phyloP scores from a whole-genome alignment of 2,113 vertebrate genomes.

The Campylomormyrus tamandua region DNA sequence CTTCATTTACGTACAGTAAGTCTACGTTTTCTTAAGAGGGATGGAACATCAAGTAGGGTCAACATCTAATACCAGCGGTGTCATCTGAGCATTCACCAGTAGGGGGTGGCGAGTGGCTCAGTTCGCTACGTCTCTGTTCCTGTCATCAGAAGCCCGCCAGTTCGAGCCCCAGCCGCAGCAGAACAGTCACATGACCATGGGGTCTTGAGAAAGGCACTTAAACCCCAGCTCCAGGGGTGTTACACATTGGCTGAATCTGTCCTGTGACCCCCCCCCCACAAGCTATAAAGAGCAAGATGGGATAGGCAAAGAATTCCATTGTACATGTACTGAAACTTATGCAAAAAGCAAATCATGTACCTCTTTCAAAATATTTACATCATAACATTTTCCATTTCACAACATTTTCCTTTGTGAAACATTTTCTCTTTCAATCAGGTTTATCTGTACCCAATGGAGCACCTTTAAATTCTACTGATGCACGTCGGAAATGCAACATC shows the following conservation, averaged over 20 bases:
- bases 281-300: neutral
- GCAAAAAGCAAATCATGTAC: neutral
- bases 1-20: neutral
- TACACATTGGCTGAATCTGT: neutral
- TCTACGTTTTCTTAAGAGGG: neutral
- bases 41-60: neutral
- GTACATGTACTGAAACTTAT: neutral
- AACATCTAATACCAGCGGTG: neutral
- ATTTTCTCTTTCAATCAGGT: neutral
- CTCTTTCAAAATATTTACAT: neutral
- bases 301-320: neutral
- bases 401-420: neutral
- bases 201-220: neutral
- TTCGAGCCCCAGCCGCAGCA: neutral
- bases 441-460: neutral
- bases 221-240: neutral
- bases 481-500: neutral
- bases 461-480: neutral
- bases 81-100: neutral
- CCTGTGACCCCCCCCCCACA: neutral
- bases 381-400: neutral
- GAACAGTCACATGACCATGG: neutral
- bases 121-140: neutral
- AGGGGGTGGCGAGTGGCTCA: neutral
- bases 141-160: neutral